Conservation (phyloP, 1,140 invertebrate species). For the Drosophila ficusphila region DNA sequence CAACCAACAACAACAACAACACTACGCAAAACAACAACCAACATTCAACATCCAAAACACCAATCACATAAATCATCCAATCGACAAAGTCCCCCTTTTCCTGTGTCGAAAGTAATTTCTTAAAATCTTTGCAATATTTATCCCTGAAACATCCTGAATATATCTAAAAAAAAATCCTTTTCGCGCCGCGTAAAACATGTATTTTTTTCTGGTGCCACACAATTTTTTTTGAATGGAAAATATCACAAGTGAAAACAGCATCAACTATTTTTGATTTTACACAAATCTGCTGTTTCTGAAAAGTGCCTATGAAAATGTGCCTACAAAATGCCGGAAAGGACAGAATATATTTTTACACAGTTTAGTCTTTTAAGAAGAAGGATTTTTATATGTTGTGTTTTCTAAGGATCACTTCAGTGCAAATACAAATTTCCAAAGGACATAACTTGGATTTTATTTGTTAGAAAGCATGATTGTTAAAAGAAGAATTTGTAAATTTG, state of each 20-base stretch:
- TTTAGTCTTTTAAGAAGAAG: neutral
- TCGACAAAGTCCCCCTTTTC: constrained; percentile 1
- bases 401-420: neutral
- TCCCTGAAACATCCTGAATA: neutral
- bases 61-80: constrained; percentile 11
- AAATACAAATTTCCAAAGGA: too few species aligned
- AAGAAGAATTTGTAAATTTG: too few species aligned
- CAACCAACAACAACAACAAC: neutral
- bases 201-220: constrained; percentile 13
- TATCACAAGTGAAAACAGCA: neutral
- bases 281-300: neutral
- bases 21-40: constrained; percentile 1
- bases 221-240: constrained; percentile 13
- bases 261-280: constrained; percentile 5
- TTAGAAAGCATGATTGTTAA: too few species aligned
- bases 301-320: neutral
- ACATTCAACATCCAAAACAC: constrained; percentile 3
- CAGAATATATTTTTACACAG: neutral
- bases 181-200: constrained; percentile 41
- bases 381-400: neutral
- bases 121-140: neutral
- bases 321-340: neutral
- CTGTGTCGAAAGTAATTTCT: constrained; percentile 9
- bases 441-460: too few species aligned
- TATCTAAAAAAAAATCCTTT: neutral